Percentiles rank a stretch among this genome's conserved stretches.
These are phyloP conservation scores for Gouania willdenowi DNA, from an alignment of 2,797 vertebrate species.

Conservation along the genomic window DNA sequence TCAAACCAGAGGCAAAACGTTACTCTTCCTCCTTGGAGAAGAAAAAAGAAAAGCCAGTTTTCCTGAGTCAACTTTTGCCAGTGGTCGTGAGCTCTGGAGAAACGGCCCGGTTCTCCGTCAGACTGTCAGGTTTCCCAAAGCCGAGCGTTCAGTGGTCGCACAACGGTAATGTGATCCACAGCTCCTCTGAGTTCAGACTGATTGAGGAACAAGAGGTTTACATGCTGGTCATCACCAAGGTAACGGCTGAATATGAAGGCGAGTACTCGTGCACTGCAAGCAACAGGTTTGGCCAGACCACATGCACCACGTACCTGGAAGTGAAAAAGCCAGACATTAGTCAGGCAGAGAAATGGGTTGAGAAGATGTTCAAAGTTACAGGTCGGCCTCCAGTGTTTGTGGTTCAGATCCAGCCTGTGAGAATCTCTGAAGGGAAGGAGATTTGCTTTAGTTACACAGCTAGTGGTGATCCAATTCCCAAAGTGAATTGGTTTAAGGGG, in stretches of 20 bases:
- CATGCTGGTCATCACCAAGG: conserved; percentile 81
- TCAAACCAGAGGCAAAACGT: conserved; percentile 83
- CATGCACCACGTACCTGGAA: conserved; percentile 81
- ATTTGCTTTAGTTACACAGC: conserved; percentile 78
- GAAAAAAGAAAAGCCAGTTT: conserved; percentile 83
- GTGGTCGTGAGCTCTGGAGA: conserved; percentile 75
- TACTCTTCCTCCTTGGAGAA: conserved; percentile 79
- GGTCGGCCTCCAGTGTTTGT: conserved; percentile 77
- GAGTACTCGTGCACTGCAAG: conserved; percentile 84
- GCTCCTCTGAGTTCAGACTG: conserved; percentile 75
- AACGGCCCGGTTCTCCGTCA: conserved; percentile 81
- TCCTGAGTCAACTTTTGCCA: conserved; percentile 78
- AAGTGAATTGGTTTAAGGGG: conserved; percentile 84
- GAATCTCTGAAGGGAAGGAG: conserved; percentile 71
- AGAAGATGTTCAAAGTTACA: conserved; percentile 74
- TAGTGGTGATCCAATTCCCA: conserved; percentile 74
- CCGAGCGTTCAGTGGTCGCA: conserved; percentile 89
- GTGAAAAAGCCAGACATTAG: conserved; percentile 68
- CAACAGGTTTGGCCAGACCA: conserved; percentile 78
- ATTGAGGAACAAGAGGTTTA: conserved; percentile 82
- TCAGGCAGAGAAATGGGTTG: conserved; percentile 73
- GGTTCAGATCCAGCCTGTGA: conserved; percentile 67
- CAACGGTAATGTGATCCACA: conserved; percentile 71
- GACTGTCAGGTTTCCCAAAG: conserved; percentile 79
- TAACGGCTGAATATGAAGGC: conserved; percentile 80